These are phyloP conservation scores for Eristalis pertinax DNA, from an alignment of 2,888 invertebrate species.

Conservation along the genomic window DNA sequence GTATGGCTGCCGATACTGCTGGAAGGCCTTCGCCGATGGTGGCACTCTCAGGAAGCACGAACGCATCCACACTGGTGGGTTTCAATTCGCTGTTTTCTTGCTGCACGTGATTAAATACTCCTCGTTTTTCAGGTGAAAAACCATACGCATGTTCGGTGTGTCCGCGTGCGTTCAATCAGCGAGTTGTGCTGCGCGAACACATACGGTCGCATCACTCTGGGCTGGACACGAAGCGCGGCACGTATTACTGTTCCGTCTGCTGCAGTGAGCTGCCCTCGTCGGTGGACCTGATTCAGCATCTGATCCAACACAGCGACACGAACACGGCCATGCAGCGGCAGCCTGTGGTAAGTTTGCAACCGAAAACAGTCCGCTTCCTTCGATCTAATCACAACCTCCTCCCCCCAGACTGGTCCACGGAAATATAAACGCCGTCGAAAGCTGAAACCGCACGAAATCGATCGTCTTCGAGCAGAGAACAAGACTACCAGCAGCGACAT, in stretches of 20 bases:
- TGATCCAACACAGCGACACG: constrained; percentile 92
- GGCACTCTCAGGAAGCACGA: constrained; percentile 93
- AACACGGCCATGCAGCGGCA: constrained; percentile 91
- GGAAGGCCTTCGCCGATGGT: constrained; percentile 95
- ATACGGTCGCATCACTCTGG: constrained; percentile 93
- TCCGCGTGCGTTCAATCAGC: constrained; percentile 92
- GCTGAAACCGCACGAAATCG: constrained; percentile 85
- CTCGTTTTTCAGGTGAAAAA: constrained; percentile 84
- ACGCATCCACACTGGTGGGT: constrained; percentile 88
- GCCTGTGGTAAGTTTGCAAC: constrained; percentile 83
- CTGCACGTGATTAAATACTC: neutral
- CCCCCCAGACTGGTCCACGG: constrained; percentile 85
- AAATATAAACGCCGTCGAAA: constrained; percentile 92
- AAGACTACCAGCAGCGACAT: constrained; percentile 77
- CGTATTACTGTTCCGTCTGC: constrained; percentile 90
- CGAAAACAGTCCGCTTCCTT: neutral
- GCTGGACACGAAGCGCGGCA: constrained; percentile 87
- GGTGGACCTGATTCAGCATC: constrained; percentile 89
- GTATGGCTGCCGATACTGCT: constrained; percentile 92
- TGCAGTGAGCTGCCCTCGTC: constrained; percentile 87
- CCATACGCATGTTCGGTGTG: constrained; percentile 94
- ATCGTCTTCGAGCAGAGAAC: constrained; percentile 78
- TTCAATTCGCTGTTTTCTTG: neutral
- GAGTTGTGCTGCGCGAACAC: constrained; percentile 91
- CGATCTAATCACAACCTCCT: neutral